Evolutionary conservation across 2,888 invertebrate genomes (phyloP).

Genomic region (Netelia virgata): DNA sequence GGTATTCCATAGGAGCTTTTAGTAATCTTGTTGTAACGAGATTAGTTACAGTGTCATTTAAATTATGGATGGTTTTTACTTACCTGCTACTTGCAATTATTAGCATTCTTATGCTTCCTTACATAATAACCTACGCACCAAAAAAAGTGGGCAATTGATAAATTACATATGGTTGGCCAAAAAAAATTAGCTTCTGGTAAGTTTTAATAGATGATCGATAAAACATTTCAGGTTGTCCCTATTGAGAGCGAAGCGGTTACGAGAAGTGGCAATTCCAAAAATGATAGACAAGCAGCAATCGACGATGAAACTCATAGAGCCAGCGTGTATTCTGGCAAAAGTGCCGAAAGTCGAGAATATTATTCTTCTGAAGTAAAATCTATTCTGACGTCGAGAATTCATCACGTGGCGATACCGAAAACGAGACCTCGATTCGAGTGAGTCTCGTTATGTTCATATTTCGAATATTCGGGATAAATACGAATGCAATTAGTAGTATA

Average conservation of each 20-base stretch:
- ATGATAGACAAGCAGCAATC: not conserved
- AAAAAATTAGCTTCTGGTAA: not conserved
- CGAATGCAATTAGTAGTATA: not conserved
- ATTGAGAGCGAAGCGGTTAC: not conserved
- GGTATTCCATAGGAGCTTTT: slow-evolving; percentile 60
- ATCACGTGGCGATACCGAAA: slow-evolving; percentile 58
- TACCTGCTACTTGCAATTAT: slow-evolving; percentile 23
- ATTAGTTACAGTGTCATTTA: slow-evolving; percentile 48
- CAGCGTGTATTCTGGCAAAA: slow-evolving; percentile 38
- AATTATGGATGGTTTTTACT: slow-evolving; percentile 56
- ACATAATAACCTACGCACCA: slow-evolving; percentile 40
- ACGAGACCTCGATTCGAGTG: slow-evolving; percentile 60
- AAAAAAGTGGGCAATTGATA: slow-evolving; percentile 50
- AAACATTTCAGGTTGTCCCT: slow-evolving; percentile 29
- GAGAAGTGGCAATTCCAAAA: slow-evolving; percentile 6
- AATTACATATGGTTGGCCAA: not conserved
- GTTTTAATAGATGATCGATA: not conserved
- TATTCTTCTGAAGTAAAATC: slow-evolving; percentile 57
- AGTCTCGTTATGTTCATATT: slow-evolving; percentile 4
- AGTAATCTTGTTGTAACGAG: slow-evolving; percentile 42
- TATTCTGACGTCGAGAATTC: slow-evolving; percentile 58
- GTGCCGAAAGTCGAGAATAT: slow-evolving; percentile 14
- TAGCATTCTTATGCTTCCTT: slow-evolving; percentile 54
- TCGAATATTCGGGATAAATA: not conserved
- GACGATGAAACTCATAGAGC: slow-evolving; percentile 15